These are phyloP conservation scores for Lucifuga dentata DNA, from an alignment of 2,113 vertebrate species.

Conservation along the genomic window DNA sequence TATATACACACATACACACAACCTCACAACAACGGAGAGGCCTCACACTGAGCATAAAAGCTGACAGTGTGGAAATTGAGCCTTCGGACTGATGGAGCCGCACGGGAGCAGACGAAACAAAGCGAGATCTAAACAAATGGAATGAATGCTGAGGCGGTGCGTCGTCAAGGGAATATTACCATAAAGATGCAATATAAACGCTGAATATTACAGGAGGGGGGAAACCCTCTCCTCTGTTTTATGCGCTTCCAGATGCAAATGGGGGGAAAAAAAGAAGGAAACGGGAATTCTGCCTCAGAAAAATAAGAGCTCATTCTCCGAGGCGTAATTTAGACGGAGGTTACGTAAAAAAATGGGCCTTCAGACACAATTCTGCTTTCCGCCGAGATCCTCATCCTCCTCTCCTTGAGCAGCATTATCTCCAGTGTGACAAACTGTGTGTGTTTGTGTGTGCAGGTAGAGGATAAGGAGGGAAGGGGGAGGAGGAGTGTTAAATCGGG, in stretches of 20 bases:
- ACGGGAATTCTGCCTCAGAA: slow-evolving; percentile 37
- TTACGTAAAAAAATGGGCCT: slow-evolving; percentile 31
- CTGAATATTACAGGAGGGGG: not conserved
- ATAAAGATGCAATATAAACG: slow-evolving; percentile 63
- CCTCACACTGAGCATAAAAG: slow-evolving; percentile 48
- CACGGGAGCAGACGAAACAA: slow-evolving; percentile 34
- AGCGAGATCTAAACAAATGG: slow-evolving; percentile 42
- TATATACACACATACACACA: not conserved
- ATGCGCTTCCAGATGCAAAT: too few relatives aligned
- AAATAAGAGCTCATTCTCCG: slow-evolving; percentile 53
- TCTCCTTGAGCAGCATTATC: slow-evolving; percentile 61
- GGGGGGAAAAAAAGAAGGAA: not conserved
- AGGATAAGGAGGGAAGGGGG: slow-evolving; percentile 24
- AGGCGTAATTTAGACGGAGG: slow-evolving; percentile 48
- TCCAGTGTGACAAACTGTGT: slow-evolving; percentile 9
- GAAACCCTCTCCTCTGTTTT: slow-evolving; percentile 13
- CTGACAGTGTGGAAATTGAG: slow-evolving; percentile 75
- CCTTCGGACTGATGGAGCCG: slow-evolving; percentile 58
- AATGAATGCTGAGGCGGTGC: slow-evolving; percentile 9
- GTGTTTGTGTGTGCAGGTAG: slow-evolving; percentile 38
- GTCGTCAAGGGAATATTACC: slow-evolving; percentile 51
- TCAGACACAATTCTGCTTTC: slow-evolving; percentile 51
- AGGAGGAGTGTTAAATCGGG: slow-evolving; percentile 58
- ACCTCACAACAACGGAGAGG: slow-evolving; percentile 8
- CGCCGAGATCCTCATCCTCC: slow-evolving; percentile 42